Evolutionary conservation across 2,113 vertebrate genomes (phyloP).

Genomic region (Aptenodytes patagonicus): DNA sequence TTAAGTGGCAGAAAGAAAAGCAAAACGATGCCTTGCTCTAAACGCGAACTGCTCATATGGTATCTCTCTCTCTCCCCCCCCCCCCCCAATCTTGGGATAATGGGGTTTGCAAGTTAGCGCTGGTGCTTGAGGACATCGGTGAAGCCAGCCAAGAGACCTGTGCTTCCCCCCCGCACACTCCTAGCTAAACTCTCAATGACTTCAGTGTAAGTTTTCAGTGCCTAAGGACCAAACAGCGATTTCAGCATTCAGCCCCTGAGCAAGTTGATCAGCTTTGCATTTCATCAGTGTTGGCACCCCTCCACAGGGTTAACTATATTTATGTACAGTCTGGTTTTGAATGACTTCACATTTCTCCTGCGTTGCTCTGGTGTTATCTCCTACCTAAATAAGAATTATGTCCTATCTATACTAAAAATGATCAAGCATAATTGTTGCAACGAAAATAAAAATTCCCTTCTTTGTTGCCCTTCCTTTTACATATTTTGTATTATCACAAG

Average conservation of each 20-base stretch:
- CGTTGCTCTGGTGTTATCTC: neutral
- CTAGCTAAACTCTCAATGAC: neutral
- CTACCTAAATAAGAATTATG: neutral
- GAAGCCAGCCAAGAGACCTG: neutral
- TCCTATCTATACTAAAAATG: neutral
- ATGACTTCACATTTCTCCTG: neutral
- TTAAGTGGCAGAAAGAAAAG: neutral
- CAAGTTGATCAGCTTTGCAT: neutral
- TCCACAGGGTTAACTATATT: neutral
- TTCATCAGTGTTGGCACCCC: neutral
- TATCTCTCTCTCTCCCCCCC: neutral
- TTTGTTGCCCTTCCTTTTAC: neutral
- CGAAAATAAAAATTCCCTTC: neutral
- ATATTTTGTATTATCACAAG: neutral
- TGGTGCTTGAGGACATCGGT: neutral
- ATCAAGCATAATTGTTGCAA: neutral
- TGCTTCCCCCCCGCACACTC: no score
- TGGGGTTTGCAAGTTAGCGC: neutral
- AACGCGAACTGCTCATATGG: neutral
- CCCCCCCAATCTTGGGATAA: fast-evolving
- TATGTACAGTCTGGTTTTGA: neutral
- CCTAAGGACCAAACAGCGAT: neutral
- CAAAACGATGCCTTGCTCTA: neutral
- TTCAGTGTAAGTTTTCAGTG: neutral
- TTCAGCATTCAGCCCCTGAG: neutral